These are phyloP conservation scores for Petrocephalus microphthalmus DNA, from an alignment of 2,113 vertebrate species.

Conservation along the genomic window DNA sequence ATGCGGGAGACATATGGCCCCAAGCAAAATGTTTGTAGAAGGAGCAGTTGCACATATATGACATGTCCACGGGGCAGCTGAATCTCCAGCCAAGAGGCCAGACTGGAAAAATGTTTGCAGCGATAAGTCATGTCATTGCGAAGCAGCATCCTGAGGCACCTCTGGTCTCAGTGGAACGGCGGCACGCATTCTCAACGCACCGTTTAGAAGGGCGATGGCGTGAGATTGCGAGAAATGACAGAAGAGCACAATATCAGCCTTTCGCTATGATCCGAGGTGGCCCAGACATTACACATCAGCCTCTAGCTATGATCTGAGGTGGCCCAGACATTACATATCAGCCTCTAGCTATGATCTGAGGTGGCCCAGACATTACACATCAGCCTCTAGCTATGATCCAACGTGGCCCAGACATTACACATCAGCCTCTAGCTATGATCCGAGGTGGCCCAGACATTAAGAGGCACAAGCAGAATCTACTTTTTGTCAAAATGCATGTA, in stretches of 20 bases:
- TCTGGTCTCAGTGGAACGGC: neutral
- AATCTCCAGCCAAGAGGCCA: neutral
- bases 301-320: too few species aligned
- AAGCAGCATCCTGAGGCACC: neutral
- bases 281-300: too few species aligned
- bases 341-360: too few species aligned
- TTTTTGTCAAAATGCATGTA: too few species aligned
- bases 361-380: too few species aligned
- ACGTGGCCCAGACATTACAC: too few species aligned
- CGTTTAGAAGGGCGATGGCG: neutral
- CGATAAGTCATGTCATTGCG: neutral
- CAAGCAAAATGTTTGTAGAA: neutral
- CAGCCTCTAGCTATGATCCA: too few species aligned
- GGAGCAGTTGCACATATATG: neutral
- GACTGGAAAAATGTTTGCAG: neutral
- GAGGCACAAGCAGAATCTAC: too few species aligned
- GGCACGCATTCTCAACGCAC: neutral
- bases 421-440: too few species aligned
- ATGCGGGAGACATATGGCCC: neutral
- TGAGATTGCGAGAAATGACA: too few species aligned
- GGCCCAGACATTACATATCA: too few species aligned
- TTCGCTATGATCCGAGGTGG: neutral
- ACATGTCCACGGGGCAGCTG: neutral
- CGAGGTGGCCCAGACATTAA: too few species aligned
- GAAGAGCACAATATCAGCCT: neutral